Percentiles rank a stretch among this genome's conserved stretches.
Evolutionary conservation across 2,888 invertebrate genomes (phyloP).

Genomic region (Andrena bicolor): DNA sequence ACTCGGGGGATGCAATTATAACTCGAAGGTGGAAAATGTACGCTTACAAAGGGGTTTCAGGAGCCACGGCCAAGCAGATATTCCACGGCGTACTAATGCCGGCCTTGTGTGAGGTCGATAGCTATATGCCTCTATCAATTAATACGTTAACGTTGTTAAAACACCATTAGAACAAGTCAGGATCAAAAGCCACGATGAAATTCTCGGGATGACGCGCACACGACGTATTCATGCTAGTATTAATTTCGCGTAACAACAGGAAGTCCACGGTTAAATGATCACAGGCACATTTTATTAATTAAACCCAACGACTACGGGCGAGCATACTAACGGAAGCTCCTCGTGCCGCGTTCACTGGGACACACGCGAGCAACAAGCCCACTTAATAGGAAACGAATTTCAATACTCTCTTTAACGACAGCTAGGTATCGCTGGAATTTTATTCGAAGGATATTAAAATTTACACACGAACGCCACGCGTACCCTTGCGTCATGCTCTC

Average conservation of each 20-base stretch:
- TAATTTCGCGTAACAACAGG: slow-evolving; percentile 1
- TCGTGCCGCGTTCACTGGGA: neutral
- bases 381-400: neutral
- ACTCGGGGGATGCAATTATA: slow-evolving; percentile 46
- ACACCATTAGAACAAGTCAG: neutral
- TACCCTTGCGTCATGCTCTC: no score
- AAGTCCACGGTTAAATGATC: slow-evolving; percentile 12
- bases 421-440: neutral
- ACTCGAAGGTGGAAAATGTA: slow-evolving; percentile 20
- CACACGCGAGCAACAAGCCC: neutral
- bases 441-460: no score
- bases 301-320: neutral
- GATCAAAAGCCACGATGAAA: slow-evolving; percentile 15
- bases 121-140: slow-evolving; percentile 3
- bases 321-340: neutral
- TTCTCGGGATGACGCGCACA: neutral
- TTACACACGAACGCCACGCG: no score
- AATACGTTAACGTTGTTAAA: slow-evolving; percentile 12
- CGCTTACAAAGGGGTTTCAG: slow-evolving; percentile 14
- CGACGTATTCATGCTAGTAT: neutral
- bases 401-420: neutral
- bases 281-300: slow-evolving; percentile 19
- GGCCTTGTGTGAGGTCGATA: neutral
- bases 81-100: neutral
- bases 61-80: slow-evolving; percentile 10